Percentiles rank a stretch among this genome's conserved stretches.
Evolutionary conservation across 2,113 vertebrate genomes (phyloP).

Genomic region (Amphiprion ocellaris): DNA sequence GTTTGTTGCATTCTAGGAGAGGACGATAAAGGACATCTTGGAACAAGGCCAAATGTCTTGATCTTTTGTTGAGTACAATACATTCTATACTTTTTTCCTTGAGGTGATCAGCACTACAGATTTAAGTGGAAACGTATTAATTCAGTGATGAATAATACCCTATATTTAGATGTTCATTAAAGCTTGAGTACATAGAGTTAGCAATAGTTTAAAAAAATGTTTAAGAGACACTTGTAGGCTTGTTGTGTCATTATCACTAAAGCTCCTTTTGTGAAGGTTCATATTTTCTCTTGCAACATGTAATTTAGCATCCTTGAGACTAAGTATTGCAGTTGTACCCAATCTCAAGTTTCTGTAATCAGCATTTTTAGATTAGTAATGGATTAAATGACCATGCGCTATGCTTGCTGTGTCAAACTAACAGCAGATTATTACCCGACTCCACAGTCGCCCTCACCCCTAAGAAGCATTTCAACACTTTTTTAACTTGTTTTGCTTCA

Average conservation of each 20-base stretch:
- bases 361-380: constrained; percentile 10
- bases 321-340: background rate
- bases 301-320: background rate
- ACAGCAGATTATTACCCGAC: background rate
- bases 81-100: no score
- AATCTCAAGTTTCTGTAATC: background rate
- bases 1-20: background rate
- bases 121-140: background rate
- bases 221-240: background rate
- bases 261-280: constrained; percentile 11
- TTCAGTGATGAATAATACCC: background rate
- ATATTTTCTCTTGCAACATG: constrained; percentile 6
- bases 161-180: background rate
- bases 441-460: background rate
- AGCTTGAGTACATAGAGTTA: background rate
- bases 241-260: background rate
- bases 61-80: no score
- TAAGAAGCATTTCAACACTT: background rate
- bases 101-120: background rate
- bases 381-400: background rate
- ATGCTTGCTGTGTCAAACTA: background rate
- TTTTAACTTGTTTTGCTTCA: background rate
- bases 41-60: background rate
- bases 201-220: background rate
- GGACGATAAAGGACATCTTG: background rate